These are phyloP conservation scores for Turritopsis dohrnii DNA, from an alignment of 30 jellyfish, hydroid and myxozoan genomes.

Conservation along the genomic window DNA sequence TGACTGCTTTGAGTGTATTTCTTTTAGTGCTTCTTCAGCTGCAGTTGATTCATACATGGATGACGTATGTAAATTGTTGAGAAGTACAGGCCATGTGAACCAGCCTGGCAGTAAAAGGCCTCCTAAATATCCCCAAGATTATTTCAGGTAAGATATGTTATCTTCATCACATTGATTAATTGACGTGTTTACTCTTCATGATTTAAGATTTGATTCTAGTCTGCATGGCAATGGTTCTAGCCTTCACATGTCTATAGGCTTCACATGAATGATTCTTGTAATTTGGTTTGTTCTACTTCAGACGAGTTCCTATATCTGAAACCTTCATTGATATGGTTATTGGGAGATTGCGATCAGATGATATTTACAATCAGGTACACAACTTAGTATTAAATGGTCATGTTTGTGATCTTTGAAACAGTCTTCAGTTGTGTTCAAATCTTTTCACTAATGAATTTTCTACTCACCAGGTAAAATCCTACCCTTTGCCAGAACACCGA, in stretches of 20 bases:
- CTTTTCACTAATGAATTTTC: not conserved
- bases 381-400: not conserved
- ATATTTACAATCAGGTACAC: conserved; percentile 81
- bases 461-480: conserved; percentile 61
- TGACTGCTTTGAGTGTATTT: too few species aligned
- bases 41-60: conserved; percentile 86
- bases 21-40: conserved; percentile 75
- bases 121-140: conserved; percentile 93
- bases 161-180: not conserved
- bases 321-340: conserved; percentile 76
- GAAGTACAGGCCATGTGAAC: conserved; percentile 77
- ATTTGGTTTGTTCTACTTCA: conserved; percentile 3
- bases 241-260: too few species aligned
- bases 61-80: conserved; percentile 71
- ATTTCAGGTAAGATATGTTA: conserved; percentile 56
- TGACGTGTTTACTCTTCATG: not conserved
- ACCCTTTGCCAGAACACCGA: conserved; percentile 88
- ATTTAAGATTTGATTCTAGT: too few species aligned
- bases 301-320: conserved; percentile 83
- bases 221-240: too few species aligned
- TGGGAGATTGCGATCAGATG: conserved; percentile 90
- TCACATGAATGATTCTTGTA: too few species aligned
- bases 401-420: not conserved
- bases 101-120: conserved; percentile 70
- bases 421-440: not conserved